These are phyloP conservation scores for Drosophila sp. DNA, from an alignment of 1,140 invertebrate species.

Conservation along the genomic window DNA sequence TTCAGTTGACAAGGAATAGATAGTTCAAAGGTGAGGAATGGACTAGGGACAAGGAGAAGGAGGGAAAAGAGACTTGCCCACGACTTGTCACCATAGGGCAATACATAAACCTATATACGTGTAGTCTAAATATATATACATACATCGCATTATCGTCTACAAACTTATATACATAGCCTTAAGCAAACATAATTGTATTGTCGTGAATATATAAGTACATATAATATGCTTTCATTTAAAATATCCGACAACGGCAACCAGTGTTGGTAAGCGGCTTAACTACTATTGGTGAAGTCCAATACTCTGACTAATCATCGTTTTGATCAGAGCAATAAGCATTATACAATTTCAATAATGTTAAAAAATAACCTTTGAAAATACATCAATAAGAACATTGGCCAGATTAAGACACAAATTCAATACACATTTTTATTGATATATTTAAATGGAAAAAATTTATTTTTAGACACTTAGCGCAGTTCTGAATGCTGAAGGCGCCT, in stretches of 20 bases:
- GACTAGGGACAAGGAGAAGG: background rate
- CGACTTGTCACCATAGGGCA: background rate
- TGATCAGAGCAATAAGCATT: background rate
- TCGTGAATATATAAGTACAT: background rate
- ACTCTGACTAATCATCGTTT: background rate
- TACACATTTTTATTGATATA: no score
- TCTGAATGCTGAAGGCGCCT: no score
- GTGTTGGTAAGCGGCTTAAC: background rate
- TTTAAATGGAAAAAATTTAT: no score
- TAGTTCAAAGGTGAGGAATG: background rate
- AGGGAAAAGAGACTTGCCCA: slow-evolving; percentile 8
- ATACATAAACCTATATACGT: background rate
- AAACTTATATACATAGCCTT: background rate
- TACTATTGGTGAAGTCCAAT: background rate
- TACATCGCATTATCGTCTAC: background rate
- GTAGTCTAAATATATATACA: background rate
- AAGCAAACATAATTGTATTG: background rate
- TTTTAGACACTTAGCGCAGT: no score
- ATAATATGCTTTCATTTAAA: background rate
- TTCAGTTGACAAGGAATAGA: background rate
- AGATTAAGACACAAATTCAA: background rate
- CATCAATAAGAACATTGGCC: background rate
- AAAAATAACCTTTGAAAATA: background rate
- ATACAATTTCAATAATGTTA: background rate
- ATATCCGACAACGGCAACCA: background rate